phyloP scores from a whole-genome alignment of 30 jellyfish, hydroid and myxozoan species.

The Aurelia sp. region DNA sequence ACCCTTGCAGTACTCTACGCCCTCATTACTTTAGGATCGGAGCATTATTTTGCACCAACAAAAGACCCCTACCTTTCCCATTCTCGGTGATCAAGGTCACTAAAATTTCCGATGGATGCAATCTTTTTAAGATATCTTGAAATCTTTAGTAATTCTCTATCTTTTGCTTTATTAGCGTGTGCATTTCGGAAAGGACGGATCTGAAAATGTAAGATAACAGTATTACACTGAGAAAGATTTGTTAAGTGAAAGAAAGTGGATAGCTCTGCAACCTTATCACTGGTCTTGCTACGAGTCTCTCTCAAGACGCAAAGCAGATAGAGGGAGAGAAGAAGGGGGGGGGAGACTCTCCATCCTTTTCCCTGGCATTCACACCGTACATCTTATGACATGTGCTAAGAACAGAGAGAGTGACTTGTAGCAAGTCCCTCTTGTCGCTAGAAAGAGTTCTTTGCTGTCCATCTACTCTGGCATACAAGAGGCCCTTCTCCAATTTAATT shows the following conservation, averaged over 20 bases:
- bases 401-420: no score
- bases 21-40: background rate
- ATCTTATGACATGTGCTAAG: no score
- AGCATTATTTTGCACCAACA: background rate
- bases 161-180: slow-evolving; percentile 70
- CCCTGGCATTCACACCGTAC: no score
- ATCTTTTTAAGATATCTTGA: slow-evolving; percentile 76
- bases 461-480: no score
- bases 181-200: slow-evolving; percentile 97
- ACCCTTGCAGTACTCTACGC: background rate
- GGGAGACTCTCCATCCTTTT: no score
- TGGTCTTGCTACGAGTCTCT: no score
- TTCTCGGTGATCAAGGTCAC: slow-evolving; percentile 66
- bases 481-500: no score
- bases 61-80: slow-evolving; percentile 87
- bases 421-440: no score
- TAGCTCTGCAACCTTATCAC: no score
- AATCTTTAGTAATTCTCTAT: slow-evolving; percentile 78
- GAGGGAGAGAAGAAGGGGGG: no score
- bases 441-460: no score
- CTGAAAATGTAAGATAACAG: slow-evolving; percentile 36
- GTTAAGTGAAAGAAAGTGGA: background rate
- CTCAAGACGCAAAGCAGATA: no score
- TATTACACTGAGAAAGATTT: background rate
- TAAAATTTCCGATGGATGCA: slow-evolving; percentile 64